Evolutionary conservation across 2,888 invertebrate genomes (phyloP).

Genomic region (Macrostomum cliftonense): DNA sequence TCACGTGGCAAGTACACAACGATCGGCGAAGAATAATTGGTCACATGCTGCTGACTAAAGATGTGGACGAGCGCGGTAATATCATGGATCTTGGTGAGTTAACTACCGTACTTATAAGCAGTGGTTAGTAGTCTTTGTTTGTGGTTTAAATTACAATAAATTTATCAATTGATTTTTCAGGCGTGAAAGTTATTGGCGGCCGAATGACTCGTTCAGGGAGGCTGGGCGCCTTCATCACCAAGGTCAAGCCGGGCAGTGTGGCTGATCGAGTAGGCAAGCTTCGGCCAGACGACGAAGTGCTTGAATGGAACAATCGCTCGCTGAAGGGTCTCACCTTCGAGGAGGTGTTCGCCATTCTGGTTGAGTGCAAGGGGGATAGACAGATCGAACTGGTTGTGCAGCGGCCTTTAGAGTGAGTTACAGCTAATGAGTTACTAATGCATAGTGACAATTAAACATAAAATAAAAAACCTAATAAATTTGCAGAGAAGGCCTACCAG

Average conservation of each 20-base stretch:
- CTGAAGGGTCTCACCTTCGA: slow-evolving; percentile 74
- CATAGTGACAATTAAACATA: too few relatives aligned
- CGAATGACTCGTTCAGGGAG: slow-evolving; percentile 53
- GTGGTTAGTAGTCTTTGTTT: too few relatives aligned
- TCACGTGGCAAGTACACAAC: slow-evolving; percentile 85
- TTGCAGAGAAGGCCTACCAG: too few relatives aligned
- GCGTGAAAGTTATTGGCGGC: slow-evolving; percentile 85
- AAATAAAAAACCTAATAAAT: too few relatives aligned
- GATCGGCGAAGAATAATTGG: slow-evolving; percentile 83
- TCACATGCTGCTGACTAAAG: slow-evolving; percentile 76
- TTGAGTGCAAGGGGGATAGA: slow-evolving; percentile 78
- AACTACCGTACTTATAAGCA: slow-evolving; percentile 42
- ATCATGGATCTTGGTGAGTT: slow-evolving; percentile 24
- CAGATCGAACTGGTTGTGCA: slow-evolving; percentile 89
- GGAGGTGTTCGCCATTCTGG: slow-evolving; percentile 81
- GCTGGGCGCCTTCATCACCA: slow-evolving; percentile 81
- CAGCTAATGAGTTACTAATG: too few relatives aligned
- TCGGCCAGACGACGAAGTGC: slow-evolving; percentile 86
- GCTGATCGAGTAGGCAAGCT: slow-evolving; percentile 90
- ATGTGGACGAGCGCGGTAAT: slow-evolving; percentile 24
- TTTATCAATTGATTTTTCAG: too few relatives aligned
- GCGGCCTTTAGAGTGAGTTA: slow-evolving; percentile 41
- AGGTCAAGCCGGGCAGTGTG: slow-evolving; percentile 89
- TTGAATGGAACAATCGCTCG: slow-evolving; percentile 87
- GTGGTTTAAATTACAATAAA: too few relatives aligned